A percentile compares a stretch with the other conserved stretches of the same genome.
These are phyloP conservation scores for Pantala flavescens DNA, from an alignment of 1,140 invertebrate species.

Conservation along the genomic window DNA sequence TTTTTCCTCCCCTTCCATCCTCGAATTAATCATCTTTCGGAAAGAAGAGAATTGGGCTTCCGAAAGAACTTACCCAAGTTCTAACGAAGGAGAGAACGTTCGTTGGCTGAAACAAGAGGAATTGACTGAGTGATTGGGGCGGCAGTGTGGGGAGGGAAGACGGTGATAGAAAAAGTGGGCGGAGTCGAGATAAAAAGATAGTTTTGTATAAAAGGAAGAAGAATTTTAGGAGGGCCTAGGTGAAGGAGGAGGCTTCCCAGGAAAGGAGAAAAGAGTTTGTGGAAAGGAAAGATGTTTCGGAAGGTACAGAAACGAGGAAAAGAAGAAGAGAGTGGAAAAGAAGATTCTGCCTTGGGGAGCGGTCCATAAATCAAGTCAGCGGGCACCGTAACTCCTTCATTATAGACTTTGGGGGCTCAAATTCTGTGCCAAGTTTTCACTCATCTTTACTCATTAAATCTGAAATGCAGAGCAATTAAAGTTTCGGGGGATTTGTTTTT, in stretches of 20 bases:
- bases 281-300: not conserved
- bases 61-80: not conserved
- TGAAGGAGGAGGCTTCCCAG: too few relatives aligned
- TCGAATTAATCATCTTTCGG: slow-evolving; percentile 5
- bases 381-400: slow-evolving; percentile 3
- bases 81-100: not conserved
- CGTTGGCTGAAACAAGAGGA: not conserved
- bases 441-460: slow-evolving; percentile 10
- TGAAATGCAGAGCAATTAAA: slow-evolving; percentile 3
- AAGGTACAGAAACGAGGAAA: not conserved
- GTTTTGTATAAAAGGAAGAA: too few relatives aligned
- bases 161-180: too few relatives aligned
- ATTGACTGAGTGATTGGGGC: not conserved
- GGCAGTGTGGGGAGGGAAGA: not conserved
- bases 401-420: not conserved
- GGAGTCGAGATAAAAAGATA: too few relatives aligned
- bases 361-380: slow-evolving; percentile 8
- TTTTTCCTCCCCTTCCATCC: not conserved
- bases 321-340: not conserved
- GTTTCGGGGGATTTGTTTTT: not conserved
- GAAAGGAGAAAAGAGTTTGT: not conserved
- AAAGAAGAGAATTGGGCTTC: not conserved
- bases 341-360: not conserved
- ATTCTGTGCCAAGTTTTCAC: slow-evolving; percentile 9
- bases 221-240: too few relatives aligned